Evolutionary conservation across 2,113 vertebrate genomes (phyloP).

Genomic region (Engystomops pustulosus): DNA sequence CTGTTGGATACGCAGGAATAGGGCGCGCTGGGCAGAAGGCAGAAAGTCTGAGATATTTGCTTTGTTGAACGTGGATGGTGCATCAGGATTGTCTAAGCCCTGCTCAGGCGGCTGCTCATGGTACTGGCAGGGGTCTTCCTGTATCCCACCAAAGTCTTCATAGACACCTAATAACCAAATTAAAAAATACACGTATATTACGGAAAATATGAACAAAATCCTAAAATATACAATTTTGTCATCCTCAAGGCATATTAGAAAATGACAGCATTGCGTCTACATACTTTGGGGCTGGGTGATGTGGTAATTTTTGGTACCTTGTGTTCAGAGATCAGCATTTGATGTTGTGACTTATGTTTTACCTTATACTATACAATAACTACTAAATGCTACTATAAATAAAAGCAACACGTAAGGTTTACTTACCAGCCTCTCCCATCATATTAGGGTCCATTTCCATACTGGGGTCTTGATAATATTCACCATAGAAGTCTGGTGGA

Average conservation of each 20-base stretch:
- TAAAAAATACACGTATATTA: too few species aligned
- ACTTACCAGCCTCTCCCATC: conserved; percentile 70
- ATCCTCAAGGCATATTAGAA: too few species aligned
- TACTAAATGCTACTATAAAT: too few species aligned
- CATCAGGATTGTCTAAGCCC: conserved; percentile 71
- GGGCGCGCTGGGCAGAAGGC: conserved; percentile 88
- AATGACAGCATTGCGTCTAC: too few species aligned
- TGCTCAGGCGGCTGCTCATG: conserved; percentile 71
- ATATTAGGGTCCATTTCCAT: conserved; percentile 77
- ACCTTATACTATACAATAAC: too few species aligned
- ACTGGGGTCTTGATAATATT: conserved; percentile 85
- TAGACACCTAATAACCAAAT: conserved; percentile 76
- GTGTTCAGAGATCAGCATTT: too few species aligned
- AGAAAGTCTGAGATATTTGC: conserved; percentile 87
- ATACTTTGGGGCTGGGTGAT: too few species aligned
- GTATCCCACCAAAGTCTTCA: conserved; percentile 75
- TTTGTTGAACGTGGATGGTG: conserved; percentile 70
- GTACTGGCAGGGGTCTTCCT: conserved; percentile 70
- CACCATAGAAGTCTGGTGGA: conserved; percentile 83
- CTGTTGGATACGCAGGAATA: conserved; percentile 94
- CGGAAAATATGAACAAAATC: too few species aligned
- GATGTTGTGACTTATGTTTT: too few species aligned
- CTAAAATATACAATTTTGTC: too few species aligned
- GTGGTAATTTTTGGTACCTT: too few species aligned
- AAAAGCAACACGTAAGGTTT: neutral